phyloP scores from a whole-genome alignment of 2,888 invertebrate genomes.

The Crossocerus cetratus region DNA sequence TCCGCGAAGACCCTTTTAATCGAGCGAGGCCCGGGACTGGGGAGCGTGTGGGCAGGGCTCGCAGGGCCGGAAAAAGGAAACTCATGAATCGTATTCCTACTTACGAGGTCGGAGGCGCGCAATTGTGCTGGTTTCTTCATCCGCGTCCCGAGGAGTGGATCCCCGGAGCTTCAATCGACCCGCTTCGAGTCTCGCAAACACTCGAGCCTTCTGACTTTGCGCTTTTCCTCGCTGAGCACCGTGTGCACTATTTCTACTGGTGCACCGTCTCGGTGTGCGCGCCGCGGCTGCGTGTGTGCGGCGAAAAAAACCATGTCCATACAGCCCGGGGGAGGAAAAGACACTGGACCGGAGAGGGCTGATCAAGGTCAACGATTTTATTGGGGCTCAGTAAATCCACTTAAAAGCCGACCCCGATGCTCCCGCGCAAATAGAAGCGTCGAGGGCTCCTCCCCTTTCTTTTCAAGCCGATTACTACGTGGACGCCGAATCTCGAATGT shows the following conservation, averaged over 20 bases:
- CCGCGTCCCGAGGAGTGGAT: slow-evolving; percentile 10
- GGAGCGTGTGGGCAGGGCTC: too few species aligned
- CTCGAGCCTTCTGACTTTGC: slow-evolving; percentile 61
- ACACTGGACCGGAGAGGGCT: not conserved
- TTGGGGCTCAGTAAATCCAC: not conserved
- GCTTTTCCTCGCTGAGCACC: slow-evolving; percentile 41
- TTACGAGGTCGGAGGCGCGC: too few species aligned
- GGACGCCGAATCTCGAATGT: not conserved
- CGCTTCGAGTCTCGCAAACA: slow-evolving; percentile 61
- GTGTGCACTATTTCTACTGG: slow-evolving; percentile 14
- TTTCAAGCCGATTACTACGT: not conserved
- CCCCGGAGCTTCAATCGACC: slow-evolving; percentile 67
- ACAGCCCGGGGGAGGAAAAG: not conserved
- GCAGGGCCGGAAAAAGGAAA: not conserved
- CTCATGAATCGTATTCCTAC: slow-evolving; percentile 18
- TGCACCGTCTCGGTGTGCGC: not conserved
- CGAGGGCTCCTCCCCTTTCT: not conserved
- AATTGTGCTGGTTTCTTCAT: slow-evolving; percentile 3
- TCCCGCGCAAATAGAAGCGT: not conserved
- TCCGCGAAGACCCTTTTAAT: not conserved
- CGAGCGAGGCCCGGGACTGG: too few species aligned
- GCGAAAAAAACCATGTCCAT: not conserved
- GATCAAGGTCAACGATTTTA: not conserved
- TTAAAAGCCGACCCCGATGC: not conserved
- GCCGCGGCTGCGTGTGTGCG: slow-evolving; percentile 17